Evolutionary conservation across 1,140 invertebrate species (phyloP).

Genomic region (Drosophila albomicans): DNA sequence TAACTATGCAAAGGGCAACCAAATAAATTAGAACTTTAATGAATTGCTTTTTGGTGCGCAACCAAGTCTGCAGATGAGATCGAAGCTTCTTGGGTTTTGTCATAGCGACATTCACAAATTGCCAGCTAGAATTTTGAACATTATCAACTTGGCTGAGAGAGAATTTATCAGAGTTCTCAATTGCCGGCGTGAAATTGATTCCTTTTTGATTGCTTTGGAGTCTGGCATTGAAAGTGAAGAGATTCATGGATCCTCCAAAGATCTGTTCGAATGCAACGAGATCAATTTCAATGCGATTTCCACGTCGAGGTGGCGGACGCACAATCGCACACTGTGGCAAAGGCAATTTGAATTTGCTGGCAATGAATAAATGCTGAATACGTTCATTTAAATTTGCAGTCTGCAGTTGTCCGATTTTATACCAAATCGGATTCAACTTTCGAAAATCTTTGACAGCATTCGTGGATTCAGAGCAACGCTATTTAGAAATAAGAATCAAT

Average conservation of each 20-base stretch:
- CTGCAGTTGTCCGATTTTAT: background rate
- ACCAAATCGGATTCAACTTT: background rate
- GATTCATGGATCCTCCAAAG: background rate
- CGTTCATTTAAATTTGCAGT: background rate
- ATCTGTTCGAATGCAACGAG: background rate
- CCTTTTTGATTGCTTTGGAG: too few species aligned
- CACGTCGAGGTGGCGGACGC: background rate
- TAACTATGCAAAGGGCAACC: conserved; percentile 21
- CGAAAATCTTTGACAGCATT: background rate
- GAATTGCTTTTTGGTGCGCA: background rate
- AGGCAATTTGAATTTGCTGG: background rate
- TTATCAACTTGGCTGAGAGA: background rate
- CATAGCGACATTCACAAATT: background rate
- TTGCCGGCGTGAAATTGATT: background rate
- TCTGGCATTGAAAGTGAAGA: background rate
- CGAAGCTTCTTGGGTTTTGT: background rate
- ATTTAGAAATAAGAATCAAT: background rate
- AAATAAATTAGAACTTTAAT: conserved; percentile 14
- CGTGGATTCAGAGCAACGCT: background rate
- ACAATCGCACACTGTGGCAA: background rate
- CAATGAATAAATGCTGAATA: background rate
- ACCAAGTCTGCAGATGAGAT: background rate
- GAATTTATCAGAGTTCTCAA: background rate
- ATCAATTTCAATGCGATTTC: background rate
- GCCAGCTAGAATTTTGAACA: background rate